Conservation (phyloP, 1,140 invertebrate species). For the Lepidurus arcticus region DNA sequence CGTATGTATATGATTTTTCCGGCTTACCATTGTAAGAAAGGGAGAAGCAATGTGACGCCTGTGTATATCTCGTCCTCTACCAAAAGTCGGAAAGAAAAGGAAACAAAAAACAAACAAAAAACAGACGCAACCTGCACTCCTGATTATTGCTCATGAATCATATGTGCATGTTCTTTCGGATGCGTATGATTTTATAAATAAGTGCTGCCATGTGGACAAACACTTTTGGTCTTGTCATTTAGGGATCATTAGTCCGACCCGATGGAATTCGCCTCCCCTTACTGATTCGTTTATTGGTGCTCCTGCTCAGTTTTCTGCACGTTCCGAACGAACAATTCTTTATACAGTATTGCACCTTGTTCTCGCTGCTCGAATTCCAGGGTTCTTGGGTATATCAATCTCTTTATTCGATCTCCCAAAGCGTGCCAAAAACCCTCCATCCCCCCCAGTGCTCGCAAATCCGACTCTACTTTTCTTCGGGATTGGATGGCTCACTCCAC, state of each 20-base stretch:
- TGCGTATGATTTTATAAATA: neutral
- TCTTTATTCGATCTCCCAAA: neutral
- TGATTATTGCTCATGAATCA: conserved; percentile 8
- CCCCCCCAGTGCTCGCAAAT: neutral
- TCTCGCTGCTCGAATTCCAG: neutral
- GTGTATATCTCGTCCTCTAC: neutral
- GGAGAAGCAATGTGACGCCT: neutral
- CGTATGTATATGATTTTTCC: neutral
- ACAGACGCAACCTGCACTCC: neutral
- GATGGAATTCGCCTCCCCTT: neutral
- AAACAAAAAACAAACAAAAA: neutral
- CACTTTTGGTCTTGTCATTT: neutral
- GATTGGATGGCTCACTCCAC: conserved; percentile 7
- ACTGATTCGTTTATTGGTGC: neutral
- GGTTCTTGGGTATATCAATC: conserved; percentile 6
- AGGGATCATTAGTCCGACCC: neutral
- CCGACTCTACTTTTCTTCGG: neutral
- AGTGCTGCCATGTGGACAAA: neutral
- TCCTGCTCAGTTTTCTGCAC: conserved; percentile 12
- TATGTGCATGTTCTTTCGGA: neutral
- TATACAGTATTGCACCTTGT: neutral
- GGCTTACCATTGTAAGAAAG: neutral
- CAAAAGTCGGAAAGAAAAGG: neutral
- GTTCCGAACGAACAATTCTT: neutral
- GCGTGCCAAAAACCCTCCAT: neutral